Evolutionary conservation across 2,113 vertebrate species (phyloP).

Genomic region (Nerophis lumbriciformis): DNA sequence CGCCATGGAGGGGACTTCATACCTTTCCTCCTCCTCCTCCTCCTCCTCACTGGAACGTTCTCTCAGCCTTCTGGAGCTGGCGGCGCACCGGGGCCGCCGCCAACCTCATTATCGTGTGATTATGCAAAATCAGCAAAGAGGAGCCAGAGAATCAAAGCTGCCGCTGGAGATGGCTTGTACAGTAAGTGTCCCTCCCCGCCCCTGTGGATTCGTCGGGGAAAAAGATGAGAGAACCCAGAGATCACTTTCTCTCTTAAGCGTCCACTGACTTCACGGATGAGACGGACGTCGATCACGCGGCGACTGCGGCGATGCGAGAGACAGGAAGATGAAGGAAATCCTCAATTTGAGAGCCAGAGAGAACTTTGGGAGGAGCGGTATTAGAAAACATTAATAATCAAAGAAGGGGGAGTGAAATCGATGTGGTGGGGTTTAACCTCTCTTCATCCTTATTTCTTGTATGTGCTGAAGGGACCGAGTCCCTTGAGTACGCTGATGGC

Average conservation of each 20-base stretch:
- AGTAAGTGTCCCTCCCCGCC: conserved; percentile 48
- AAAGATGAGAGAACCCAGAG: conserved; percentile 49
- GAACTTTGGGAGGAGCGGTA: conserved; percentile 41
- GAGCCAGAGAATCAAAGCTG: conserved; percentile 57
- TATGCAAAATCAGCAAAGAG: conserved; percentile 63
- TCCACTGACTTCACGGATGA: conserved; percentile 45
- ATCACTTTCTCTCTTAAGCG: conserved; percentile 52
- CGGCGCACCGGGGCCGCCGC: conserved; percentile 27
- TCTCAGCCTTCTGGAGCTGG: conserved; percentile 13
- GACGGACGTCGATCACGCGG: conserved; percentile 36
- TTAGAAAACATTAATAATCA: conserved; percentile 34
- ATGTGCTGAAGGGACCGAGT: conserved; percentile 30
- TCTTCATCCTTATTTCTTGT: conserved; percentile 49
- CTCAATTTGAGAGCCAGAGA: conserved; percentile 37
- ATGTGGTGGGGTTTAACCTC: conserved; percentile 46
- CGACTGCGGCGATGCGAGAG: conserved; percentile 28
- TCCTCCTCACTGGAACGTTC: conserved; percentile 21
- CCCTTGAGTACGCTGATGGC: conserved; percentile 10
- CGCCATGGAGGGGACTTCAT: conserved; percentile 36
- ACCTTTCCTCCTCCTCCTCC: conserved; percentile 34
- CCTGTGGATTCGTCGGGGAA: conserved; percentile 29
- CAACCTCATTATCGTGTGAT: conserved; percentile 59
- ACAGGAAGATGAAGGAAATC: conserved; percentile 44
- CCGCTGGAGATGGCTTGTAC: conserved; percentile 55
- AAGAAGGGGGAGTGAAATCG: conserved; percentile 45